A percentile compares a stretch with the other conserved stretches of the same genome.
phyloP scores from a whole-genome alignment of 2,888 invertebrate genomes.

The Lysandra bellargus region DNA sequence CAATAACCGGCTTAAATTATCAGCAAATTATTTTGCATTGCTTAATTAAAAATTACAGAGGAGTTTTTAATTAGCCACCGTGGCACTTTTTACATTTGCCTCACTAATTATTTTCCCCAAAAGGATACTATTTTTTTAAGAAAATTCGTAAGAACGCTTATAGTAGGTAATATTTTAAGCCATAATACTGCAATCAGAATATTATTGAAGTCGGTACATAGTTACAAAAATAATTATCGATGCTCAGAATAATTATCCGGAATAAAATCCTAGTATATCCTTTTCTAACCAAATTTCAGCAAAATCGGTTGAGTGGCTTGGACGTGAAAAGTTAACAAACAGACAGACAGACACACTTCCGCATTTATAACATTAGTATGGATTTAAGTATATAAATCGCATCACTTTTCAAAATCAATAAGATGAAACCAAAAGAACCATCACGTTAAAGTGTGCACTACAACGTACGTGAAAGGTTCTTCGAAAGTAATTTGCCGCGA shows the following conservation, averaged over 20 bases:
- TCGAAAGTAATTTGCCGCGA: conserved; percentile 6
- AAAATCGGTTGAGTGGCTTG: too few species aligned
- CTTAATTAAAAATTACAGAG: conserved; percentile 8
- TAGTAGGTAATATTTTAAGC: too few species aligned
- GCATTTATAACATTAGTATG: too few species aligned
- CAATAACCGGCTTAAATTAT: neutral
- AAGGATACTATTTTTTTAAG: neutral
- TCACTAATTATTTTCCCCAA: neutral
- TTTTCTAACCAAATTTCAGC: too few species aligned
- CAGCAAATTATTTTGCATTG: neutral
- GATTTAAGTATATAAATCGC: neutral
- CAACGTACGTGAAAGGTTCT: conserved; percentile 2
- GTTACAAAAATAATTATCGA: too few species aligned
- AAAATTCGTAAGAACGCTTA: neutral
- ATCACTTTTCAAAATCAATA: neutral
- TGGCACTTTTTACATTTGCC: neutral
- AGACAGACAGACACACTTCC: too few species aligned
- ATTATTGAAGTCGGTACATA: too few species aligned
- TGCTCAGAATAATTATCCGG: too few species aligned
- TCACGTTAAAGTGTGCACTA: conserved; percentile 8
- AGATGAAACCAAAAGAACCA: conserved; percentile 1
- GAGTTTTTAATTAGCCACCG: neutral
- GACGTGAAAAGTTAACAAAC: too few species aligned
- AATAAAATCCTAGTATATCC: too few species aligned
- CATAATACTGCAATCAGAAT: too few species aligned